Conservation (phyloP, 2,797 vertebrate genomes). For the Vultur gryphus region DNA sequence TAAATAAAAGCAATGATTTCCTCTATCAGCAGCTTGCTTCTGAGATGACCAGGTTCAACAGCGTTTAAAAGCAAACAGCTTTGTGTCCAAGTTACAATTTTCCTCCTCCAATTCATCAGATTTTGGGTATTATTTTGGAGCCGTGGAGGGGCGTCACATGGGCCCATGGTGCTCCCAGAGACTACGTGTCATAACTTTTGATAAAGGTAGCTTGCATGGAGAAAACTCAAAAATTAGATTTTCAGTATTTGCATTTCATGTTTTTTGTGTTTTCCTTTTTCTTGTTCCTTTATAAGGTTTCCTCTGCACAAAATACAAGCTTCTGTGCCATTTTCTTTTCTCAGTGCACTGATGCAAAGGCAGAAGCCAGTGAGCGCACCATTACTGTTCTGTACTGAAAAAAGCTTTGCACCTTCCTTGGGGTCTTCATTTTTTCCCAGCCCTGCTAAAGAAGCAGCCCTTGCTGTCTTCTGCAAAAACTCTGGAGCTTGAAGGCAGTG, state of each 20-base stretch:
- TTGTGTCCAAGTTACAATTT: background rate
- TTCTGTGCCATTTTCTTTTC: background rate
- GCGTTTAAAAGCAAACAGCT: background rate
- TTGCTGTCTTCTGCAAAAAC: background rate
- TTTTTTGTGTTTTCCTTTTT: background rate
- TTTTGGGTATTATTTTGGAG: background rate
- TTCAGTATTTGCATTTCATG: background rate
- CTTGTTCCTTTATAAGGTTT: background rate
- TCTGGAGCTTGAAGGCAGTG: background rate
- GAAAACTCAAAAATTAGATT: background rate
- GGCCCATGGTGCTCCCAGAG: background rate
- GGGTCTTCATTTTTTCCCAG: background rate
- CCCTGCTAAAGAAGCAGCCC: no score
- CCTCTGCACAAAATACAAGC: background rate
- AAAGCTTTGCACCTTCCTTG: background rate
- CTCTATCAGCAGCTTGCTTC: background rate
- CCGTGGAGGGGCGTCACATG: background rate
- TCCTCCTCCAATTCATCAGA: background rate
- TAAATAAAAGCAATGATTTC: slow-evolving; percentile 15
- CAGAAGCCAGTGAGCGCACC: background rate
- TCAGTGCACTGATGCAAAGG: background rate
- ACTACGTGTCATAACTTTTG: background rate
- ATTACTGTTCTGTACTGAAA: background rate
- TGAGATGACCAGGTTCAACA: background rate
- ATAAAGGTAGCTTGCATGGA: background rate